Conservation (phyloP, 2,797 vertebrate species). For the Phoebastria nigripes region DNA sequence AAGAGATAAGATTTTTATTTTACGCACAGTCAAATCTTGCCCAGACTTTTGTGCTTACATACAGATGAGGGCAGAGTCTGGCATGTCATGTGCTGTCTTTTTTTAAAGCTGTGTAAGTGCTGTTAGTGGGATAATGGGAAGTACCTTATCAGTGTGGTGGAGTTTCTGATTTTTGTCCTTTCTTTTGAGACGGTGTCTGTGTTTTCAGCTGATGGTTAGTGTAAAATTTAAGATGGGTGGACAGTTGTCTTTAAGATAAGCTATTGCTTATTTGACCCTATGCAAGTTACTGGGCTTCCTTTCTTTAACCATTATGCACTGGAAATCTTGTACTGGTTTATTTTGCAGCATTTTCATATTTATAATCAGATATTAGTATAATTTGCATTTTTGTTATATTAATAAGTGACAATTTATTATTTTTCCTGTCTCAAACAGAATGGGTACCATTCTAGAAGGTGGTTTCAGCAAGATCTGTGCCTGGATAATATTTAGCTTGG, state of each 20-base stretch:
- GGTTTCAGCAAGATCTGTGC: background rate
- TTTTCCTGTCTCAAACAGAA: background rate
- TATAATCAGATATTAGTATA: background rate
- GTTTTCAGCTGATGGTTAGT: background rate
- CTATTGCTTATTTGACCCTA: background rate
- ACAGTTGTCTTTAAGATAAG: background rate
- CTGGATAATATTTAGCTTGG: background rate
- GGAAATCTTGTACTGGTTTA: background rate
- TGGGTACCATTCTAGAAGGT: background rate
- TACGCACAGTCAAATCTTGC: background rate
- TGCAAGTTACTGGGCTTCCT: background rate
- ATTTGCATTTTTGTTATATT: background rate
- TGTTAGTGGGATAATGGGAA: background rate
- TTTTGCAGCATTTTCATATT: background rate
- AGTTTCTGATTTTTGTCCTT: background rate
- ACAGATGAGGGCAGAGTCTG: background rate
- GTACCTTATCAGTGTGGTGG: background rate
- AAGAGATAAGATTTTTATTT: conserved; percentile 16
- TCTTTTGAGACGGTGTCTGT: background rate
- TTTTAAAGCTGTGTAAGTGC: background rate
- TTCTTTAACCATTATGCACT: background rate
- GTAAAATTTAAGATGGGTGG: background rate
- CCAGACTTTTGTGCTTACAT: background rate
- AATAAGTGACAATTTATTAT: background rate
- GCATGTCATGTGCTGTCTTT: background rate